Evolutionary conservation across 2,113 vertebrate species (phyloP).

Genomic region (Hydrochoerus hydrochaeris): DNA sequence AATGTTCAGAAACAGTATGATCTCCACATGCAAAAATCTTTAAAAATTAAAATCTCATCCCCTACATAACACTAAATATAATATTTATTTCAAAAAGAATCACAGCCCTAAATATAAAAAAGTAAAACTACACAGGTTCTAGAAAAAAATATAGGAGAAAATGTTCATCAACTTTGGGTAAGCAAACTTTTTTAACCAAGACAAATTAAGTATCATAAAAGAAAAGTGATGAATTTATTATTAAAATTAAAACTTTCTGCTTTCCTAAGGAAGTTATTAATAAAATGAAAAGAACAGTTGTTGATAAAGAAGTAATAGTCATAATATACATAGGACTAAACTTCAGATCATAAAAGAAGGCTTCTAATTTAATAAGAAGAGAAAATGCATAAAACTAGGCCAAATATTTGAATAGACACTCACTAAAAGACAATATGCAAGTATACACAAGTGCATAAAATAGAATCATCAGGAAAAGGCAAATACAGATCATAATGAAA

Average conservation of each 20-base stretch:
- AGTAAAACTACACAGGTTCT: not conserved
- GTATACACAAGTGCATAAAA: not conserved
- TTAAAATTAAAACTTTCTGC: not conserved
- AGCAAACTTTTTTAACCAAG: not conserved
- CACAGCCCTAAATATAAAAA: not conserved
- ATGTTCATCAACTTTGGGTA: not conserved
- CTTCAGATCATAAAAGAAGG: not conserved
- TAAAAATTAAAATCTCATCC: not conserved
- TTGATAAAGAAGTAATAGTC: not conserved
- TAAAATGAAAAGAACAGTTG: not conserved
- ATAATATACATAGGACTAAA: not conserved
- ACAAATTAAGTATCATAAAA: not conserved
- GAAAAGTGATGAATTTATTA: conserved; percentile 7
- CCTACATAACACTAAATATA: not conserved
- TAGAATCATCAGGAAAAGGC: not conserved
- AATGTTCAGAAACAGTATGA: not conserved
- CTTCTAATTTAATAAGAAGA: not conserved
- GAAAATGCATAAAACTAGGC: not conserved
- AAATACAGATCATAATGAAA: not conserved
- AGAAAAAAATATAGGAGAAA: not conserved
- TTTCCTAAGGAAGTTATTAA: not conserved
- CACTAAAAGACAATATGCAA: not conserved
- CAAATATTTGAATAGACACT: not conserved
- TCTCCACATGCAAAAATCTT: not conserved
- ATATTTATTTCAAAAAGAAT: conserved; percentile 17